Evolutionary conservation across 2,113 vertebrate species (phyloP).

Genomic region (Synodontis membranacea): DNA sequence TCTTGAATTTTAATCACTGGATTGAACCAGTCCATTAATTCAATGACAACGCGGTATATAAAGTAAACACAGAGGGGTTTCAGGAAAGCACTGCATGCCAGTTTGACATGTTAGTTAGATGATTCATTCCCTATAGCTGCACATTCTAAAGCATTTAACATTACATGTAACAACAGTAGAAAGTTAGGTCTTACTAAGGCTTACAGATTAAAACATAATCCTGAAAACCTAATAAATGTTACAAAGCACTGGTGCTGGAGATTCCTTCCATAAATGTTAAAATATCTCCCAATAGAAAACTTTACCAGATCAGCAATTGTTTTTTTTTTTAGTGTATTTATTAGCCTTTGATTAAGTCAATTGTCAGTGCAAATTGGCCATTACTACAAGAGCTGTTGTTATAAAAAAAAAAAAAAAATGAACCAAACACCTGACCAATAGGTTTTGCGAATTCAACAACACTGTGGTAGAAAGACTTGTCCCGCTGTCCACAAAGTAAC

Average conservation of each 20-base stretch:
- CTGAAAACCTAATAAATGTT: neutral
- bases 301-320: neutral
- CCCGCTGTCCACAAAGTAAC: neutral
- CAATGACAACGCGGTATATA: neutral
- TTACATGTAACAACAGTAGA: neutral
- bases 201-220: neutral
- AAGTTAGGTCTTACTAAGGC: neutral
- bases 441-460: neutral
- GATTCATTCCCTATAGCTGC: neutral
- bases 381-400: neutral
- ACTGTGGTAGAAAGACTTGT: neutral
- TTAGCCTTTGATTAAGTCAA: neutral
- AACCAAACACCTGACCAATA: neutral
- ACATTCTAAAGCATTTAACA: neutral
- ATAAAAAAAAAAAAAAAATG: neutral
- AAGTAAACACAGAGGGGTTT: neutral
- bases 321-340: neutral
- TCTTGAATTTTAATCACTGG: neutral
- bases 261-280: neutral
- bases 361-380: neutral
- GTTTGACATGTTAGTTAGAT: neutral
- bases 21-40: neutral
- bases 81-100: neutral
- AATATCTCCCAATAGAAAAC: neutral
- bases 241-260: neutral